Evolutionary conservation across 2,797 vertebrate genomes (phyloP).

Genomic region (Pachyuromys duprasi): DNA sequence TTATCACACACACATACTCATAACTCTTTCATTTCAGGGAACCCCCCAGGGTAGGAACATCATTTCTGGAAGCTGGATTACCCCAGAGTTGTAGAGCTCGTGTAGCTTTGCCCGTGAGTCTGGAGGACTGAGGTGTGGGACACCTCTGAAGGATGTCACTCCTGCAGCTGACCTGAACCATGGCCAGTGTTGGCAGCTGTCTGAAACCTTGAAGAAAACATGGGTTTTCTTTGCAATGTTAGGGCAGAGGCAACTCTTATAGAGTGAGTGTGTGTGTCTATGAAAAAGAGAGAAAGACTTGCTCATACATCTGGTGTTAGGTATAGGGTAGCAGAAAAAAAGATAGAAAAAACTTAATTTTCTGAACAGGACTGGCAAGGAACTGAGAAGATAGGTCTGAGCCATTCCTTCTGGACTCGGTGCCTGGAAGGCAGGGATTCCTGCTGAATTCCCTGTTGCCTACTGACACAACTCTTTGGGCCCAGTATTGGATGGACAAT

Average conservation of each 20-base stretch:
- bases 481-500: not conserved
- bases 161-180: not conserved
- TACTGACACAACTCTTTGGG: not conserved
- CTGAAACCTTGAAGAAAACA: not conserved
- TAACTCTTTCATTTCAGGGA: constrained; percentile 60
- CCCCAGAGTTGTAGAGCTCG: constrained; percentile 48
- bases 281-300: too few species aligned
- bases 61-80: constrained; percentile 61
- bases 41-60: constrained; percentile 43
- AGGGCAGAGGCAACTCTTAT: not conserved
- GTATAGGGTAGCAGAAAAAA: not conserved
- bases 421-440: not conserved
- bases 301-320: accelerated
- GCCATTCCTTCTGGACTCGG: not conserved
- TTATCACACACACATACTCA: constrained; percentile 47
- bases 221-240: not conserved
- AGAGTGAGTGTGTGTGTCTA: not conserved
- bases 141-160: not conserved
- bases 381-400: not conserved
- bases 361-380: not conserved
- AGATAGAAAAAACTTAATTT: constrained; percentile 13
- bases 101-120: not conserved
- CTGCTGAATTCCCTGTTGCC: not conserved
- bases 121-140: not conserved
- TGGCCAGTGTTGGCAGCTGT: not conserved